Base-by-base conservation (phyloP, 2,113 vertebrate genomes). In the Odocoileus hemionus region DNA sequence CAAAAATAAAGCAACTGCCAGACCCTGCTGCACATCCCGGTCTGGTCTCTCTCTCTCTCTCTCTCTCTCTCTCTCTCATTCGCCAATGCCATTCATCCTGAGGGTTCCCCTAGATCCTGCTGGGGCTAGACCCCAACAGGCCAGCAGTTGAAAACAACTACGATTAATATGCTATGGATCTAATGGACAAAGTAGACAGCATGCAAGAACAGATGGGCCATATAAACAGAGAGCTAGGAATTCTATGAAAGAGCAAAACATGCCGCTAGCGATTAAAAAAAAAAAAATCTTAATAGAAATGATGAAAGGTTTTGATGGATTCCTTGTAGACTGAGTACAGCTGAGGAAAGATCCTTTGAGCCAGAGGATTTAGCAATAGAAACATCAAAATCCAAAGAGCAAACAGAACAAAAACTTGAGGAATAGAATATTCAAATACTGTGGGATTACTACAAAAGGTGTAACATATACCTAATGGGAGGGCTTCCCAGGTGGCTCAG, bases 41-140 rank as follows among this genome's bases (percentile, higher is more conserved):
- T 50, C 47, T 50, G 47, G 47, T 14, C 12, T 50, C 47, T 50
- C 47, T 12, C 47, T 47, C 2, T 47, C 47, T 47, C 43, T 43
- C 43, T 47, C 45, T 50, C 47, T 50, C 47, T 50, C 12, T 50
- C 47, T 50, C 47, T 50, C 47, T 50, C 47, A 50, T 50, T 50
- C 2, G 1, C 47, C 12, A 1, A 50, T 0, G 12, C 47, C 47
- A 0, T 50, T 50, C 47, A 50, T 50, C 47, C 47, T 50, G 47
- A 50, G 47, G 47, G 47, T 50, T 50, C 47, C 47, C 47, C 47
- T 50, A 14, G 12, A 50, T 50, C 47, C 47, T 50, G 47, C 47
- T 50, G 47, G 47, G 47, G 47, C 47, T 50, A 3, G 47, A 50
- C 47, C 47, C 47, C 47, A 50, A 50, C 36, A 60, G 26, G 45